A percentile compares a stretch with the other conserved stretches of the same genome.
phyloP scores from a whole-genome alignment of 2,113 vertebrate species.

The Solenodon paradoxus region DNA sequence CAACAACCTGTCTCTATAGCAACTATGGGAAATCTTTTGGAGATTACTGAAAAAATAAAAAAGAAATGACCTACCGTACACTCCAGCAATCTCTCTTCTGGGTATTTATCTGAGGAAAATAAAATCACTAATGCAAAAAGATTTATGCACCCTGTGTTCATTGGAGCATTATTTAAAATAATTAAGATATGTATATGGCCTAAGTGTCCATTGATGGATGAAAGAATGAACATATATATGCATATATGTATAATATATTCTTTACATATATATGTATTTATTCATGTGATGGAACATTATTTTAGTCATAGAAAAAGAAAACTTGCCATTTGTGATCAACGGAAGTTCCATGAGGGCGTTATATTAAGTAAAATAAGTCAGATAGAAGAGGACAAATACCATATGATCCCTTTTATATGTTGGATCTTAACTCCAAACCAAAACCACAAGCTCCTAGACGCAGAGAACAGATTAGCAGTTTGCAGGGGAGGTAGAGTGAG shows the following conservation, averaged over 20 bases:
- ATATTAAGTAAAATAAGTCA: no score
- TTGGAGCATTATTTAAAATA: neutral
- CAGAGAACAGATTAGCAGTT: no score
- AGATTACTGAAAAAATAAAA: no score
- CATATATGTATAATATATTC: neutral
- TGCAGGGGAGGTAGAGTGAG: no score
- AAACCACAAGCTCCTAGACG: no score
- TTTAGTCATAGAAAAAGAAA: no score
- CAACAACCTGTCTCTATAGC: neutral
- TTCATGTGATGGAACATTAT: neutral
- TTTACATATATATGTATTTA: neutral
- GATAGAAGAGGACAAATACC: no score
- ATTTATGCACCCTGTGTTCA: neutral
- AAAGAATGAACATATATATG: neutral
- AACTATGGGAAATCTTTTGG: neutral
- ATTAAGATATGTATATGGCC: neutral
- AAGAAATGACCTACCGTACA: no score
- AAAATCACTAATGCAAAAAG: neutral
- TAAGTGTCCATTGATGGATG: neutral
- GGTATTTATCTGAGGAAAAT: neutral
- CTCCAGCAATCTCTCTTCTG: neutral
- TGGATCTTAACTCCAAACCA: no score
- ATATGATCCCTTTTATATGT: no score
- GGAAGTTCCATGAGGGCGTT: no score
- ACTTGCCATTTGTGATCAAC: no score